These are phyloP conservation scores for Halictus rubicundus DNA, from an alignment of 1,140 invertebrate species.

Conservation along the genomic window DNA sequence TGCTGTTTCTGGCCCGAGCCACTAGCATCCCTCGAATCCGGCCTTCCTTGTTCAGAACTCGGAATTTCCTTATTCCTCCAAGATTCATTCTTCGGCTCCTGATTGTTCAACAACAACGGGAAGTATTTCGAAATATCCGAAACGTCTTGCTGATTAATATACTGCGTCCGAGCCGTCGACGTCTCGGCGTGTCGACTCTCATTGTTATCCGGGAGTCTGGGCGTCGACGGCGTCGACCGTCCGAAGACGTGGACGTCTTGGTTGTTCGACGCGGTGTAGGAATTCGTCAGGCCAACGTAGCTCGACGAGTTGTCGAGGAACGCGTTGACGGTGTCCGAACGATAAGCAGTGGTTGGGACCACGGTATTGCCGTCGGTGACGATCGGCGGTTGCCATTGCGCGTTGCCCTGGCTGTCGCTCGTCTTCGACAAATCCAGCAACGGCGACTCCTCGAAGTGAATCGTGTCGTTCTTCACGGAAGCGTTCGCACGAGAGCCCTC, in stretches of 20 bases:
- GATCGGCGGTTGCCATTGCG: conserved; percentile 20
- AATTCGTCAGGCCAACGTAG: background rate
- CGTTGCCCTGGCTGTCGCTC: conserved; percentile 23
- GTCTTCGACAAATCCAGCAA: conserved; percentile 48
- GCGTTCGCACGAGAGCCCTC: conserved; percentile 14
- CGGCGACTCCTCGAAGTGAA: conserved; percentile 54
- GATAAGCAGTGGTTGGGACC: conserved; percentile 19
- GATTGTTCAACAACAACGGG: background rate
- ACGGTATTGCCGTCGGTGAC: background rate
- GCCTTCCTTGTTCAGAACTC: conserved; percentile 13
- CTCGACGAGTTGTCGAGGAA: background rate
- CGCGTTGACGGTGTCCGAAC: background rate
- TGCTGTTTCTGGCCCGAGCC: conserved; percentile 1
- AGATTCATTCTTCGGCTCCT: background rate
- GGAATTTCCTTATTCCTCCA: background rate
- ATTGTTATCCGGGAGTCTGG: background rate
- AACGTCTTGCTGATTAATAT: background rate
- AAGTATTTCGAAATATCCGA: conserved; percentile 18
- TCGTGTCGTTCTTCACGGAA: background rate
- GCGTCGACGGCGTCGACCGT: background rate
- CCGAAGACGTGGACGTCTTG: background rate
- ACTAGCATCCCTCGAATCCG: background rate
- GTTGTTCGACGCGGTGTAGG: background rate
- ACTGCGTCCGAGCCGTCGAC: background rate
- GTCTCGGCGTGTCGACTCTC: background rate